phyloP scores from a whole-genome alignment of 2,113 vertebrate genomes.

The Pelecanus crispus region DNA sequence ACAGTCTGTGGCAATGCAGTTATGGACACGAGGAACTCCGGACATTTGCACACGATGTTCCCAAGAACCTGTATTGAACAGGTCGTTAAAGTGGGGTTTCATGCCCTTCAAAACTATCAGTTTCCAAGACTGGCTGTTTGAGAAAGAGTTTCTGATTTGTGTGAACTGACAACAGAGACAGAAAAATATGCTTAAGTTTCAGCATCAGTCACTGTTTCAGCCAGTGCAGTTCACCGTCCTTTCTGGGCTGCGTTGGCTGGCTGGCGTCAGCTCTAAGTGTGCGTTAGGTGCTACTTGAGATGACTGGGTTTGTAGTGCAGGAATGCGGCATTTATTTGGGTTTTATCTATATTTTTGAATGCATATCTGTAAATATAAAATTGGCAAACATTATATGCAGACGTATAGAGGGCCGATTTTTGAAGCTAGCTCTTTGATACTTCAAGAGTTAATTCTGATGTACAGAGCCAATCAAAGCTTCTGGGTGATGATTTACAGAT shows the following conservation, averaged over 20 bases:
- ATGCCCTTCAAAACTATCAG: not conserved
- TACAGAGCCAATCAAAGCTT: not conserved
- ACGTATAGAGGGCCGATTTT: not conserved
- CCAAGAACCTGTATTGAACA: not conserved
- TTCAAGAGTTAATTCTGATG: not conserved
- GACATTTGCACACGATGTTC: rapidly evolving
- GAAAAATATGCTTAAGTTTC: not conserved
- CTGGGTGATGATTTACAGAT: not conserved
- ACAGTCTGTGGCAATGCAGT: not conserved
- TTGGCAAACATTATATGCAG: not conserved
- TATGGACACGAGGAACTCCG: not conserved
- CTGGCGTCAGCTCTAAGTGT: not conserved
- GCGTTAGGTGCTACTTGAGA: not conserved
- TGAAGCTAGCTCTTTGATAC: not conserved
- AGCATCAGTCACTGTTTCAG: not conserved
- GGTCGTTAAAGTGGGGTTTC: rapidly evolving
- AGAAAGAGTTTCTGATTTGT: not conserved
- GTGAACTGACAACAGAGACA: not conserved
- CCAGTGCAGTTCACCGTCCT: not conserved
- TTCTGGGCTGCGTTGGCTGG: not conserved
- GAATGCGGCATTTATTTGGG: not conserved
- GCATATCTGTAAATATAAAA: not conserved
- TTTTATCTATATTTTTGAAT: not conserved
- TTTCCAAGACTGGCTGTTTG: not conserved
- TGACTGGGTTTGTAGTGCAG: not conserved